Evolutionary conservation across 2,888 invertebrate species (phyloP).

Genomic region (Leistus spinibarbis): DNA sequence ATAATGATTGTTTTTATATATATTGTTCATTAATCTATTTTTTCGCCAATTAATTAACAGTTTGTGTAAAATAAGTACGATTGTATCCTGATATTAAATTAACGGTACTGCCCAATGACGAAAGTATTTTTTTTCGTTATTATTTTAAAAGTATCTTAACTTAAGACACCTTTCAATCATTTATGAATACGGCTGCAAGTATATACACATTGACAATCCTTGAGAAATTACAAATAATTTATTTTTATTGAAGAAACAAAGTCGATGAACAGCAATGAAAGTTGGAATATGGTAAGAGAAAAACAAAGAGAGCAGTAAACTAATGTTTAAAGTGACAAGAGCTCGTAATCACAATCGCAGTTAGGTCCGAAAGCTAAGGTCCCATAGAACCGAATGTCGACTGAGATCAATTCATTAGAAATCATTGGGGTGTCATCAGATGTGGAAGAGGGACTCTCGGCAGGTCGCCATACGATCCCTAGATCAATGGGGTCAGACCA

Average conservation of each 20-base stretch:
- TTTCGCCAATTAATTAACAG: too few species aligned
- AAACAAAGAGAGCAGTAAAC: slow-evolving; percentile 5
- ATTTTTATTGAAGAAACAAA: neutral
- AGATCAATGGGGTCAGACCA: slow-evolving; percentile 52
- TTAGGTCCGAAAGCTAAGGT: neutral
- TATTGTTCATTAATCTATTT: too few species aligned
- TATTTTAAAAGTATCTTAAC: too few species aligned
- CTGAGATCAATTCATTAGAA: slow-evolving; percentile 39
- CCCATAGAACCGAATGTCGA: slow-evolving; percentile 25
- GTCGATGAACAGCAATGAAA: neutral
- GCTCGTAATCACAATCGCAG: slow-evolving; percentile 5
- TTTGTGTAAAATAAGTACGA: too few species aligned
- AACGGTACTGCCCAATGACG: too few species aligned
- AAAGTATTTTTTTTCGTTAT: too few species aligned
- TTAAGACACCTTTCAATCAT: too few species aligned
- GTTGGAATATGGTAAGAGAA: neutral
- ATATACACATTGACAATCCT: too few species aligned
- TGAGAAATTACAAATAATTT: neutral
- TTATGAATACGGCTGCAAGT: too few species aligned
- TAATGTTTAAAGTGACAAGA: slow-evolving; percentile 5
- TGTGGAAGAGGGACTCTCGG: slow-evolving; percentile 45
- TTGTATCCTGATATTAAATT: too few species aligned
- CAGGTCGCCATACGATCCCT: slow-evolving; percentile 48
- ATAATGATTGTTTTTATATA: too few species aligned
- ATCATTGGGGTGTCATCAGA: slow-evolving; percentile 46